Percentiles rank a stretch among this genome's conserved stretches.
These are phyloP conservation scores for Xestia ashworthii DNA, from an alignment of 2,888 invertebrate species.

Conservation along the genomic window DNA sequence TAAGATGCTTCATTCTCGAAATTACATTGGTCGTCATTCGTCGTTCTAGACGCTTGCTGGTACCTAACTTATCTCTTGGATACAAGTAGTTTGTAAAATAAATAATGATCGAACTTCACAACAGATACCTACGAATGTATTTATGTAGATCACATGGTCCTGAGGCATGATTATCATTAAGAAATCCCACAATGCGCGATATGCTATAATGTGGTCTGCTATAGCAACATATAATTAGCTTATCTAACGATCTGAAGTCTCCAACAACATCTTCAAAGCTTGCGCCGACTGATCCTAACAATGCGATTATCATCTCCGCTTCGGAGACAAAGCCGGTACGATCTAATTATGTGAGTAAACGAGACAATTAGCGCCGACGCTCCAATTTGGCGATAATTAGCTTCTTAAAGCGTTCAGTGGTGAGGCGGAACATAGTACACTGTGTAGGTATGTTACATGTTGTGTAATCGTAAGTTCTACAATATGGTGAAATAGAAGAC, in stretches of 20 bases:
- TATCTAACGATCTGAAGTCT: slow-evolving; percentile 28
- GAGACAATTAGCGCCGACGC: slow-evolving; percentile 54
- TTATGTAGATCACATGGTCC: neutral
- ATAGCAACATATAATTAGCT: slow-evolving; percentile 20
- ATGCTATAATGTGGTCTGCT: neutral
- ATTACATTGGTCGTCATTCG: neutral
- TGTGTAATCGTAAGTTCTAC: neutral
- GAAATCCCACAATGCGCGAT: neutral
- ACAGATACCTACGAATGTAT: neutral
- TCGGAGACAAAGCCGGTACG: slow-evolving; percentile 50
- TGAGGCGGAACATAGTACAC: neutral
- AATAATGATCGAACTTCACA: neutral
- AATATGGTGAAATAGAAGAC: neutral
- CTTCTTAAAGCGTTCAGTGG: slow-evolving; percentile 30
- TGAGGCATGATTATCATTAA: neutral
- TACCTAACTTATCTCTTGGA: neutral
- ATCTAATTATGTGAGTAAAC: slow-evolving; percentile 52
- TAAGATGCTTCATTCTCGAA: neutral
- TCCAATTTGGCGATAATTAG: slow-evolving; percentile 51
- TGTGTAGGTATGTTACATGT: neutral
- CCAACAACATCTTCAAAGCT: slow-evolving; percentile 37
- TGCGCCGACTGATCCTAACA: slow-evolving; percentile 33
- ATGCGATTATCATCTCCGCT: slow-evolving; percentile 46
- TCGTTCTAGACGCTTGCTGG: neutral
- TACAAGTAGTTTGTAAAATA: neutral